Percentiles rank a stretch among this genome's conserved stretches.
phyloP scores from a whole-genome alignment of 2,113 vertebrate species.

The Epinephelus cyanopodus region DNA sequence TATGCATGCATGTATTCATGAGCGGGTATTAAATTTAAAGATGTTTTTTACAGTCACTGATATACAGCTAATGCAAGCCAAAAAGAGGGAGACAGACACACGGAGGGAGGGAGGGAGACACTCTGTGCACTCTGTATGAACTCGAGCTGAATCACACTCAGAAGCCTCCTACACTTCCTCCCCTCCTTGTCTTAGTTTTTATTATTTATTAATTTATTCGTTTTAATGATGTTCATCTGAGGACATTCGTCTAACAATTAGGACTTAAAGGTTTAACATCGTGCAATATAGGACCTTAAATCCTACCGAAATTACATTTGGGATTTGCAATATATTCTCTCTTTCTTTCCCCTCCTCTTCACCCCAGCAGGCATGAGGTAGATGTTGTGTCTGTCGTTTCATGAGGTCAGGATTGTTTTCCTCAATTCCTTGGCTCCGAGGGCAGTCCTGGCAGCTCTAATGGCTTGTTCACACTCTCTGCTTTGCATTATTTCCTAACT shows the following conservation, averaged over 20 bases:
- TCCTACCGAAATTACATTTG: conserved; percentile 41
- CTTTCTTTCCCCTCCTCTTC: conserved; percentile 19
- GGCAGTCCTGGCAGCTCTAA: conserved; percentile 68
- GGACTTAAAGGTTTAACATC: conserved; percentile 35
- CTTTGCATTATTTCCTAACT: conserved; percentile 72
- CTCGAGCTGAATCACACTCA: conserved; percentile 62
- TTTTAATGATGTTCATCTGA: conserved; percentile 64
- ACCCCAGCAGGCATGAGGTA: conserved; percentile 12
- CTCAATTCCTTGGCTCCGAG: conserved; percentile 44
- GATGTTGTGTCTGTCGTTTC: conserved; percentile 39
- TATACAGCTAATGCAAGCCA: conserved; percentile 60
- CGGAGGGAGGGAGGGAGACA: conserved; percentile 19
- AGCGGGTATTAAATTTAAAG: conserved; percentile 74
- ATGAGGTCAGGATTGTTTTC: conserved; percentile 66
- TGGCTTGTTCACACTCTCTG: conserved; percentile 68
- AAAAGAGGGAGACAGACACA: conserved; percentile 45
- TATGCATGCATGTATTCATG: conserved; percentile 82
- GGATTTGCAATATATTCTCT: conserved; percentile 38
- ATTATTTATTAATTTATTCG: conserved; percentile 66
- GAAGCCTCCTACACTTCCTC: conserved; percentile 48
- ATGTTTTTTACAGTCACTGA: conserved; percentile 70
- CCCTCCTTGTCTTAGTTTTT: conserved; percentile 40
- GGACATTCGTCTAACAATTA: conserved; percentile 53
- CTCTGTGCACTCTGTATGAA: conserved; percentile 75
- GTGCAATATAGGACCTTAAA: conserved; percentile 44